A percentile compares a stretch with the other conserved stretches of the same genome.
Conservation (phyloP, 2,888 invertebrate genomes). For the Temnothorax ravouxi region DNA sequence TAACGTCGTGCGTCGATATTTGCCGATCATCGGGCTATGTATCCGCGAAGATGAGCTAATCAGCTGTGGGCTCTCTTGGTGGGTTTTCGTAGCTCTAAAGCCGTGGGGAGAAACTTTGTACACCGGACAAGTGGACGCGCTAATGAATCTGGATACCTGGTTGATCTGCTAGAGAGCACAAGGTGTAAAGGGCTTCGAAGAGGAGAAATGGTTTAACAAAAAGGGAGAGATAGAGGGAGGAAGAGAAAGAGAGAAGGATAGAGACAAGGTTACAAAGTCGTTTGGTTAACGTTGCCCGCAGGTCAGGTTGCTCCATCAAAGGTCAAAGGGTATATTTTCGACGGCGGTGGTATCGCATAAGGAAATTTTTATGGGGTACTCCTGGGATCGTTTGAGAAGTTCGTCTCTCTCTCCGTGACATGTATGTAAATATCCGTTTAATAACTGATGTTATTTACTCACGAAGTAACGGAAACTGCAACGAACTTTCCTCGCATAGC, state of each 20-base stretch:
- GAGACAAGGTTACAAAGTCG: slow-evolving; percentile 71
- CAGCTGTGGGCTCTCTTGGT: slow-evolving; percentile 38
- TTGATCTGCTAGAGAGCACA: slow-evolving; percentile 58
- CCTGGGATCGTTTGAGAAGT: slow-evolving; percentile 38
- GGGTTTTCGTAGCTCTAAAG: slow-evolving; percentile 49
- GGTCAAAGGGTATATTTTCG: slow-evolving; percentile 68
- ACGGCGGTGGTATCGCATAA: slow-evolving; percentile 61
- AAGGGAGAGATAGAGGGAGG: slow-evolving; percentile 29
- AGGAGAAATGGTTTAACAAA: slow-evolving; percentile 1
- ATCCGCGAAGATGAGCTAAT: slow-evolving; percentile 38
- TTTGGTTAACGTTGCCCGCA: slow-evolving; percentile 61
- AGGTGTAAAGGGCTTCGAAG: slow-evolving; percentile 33
- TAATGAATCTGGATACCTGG: slow-evolving; percentile 68
- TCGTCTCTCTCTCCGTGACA: slow-evolving; percentile 1
- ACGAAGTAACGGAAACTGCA: slow-evolving; percentile 43
- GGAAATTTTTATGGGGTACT: slow-evolving; percentile 68
- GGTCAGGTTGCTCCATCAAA: slow-evolving; percentile 66
- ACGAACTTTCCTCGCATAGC: slow-evolving; percentile 37
- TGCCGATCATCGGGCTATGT: slow-evolving; percentile 62
- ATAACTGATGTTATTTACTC: slow-evolving; percentile 55
- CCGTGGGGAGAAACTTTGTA: slow-evolving; percentile 67
- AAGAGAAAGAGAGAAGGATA: slow-evolving; percentile 9
- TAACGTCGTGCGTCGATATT: slow-evolving; percentile 66
- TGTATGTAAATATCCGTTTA: slow-evolving; percentile 56
- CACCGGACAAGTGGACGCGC: slow-evolving; percentile 41